Evolutionary conservation across 2,113 vertebrate genomes (phyloP), one percentile per base, ranked within the genome.

Genomic region (Ictalurus punctatus): DNA sequence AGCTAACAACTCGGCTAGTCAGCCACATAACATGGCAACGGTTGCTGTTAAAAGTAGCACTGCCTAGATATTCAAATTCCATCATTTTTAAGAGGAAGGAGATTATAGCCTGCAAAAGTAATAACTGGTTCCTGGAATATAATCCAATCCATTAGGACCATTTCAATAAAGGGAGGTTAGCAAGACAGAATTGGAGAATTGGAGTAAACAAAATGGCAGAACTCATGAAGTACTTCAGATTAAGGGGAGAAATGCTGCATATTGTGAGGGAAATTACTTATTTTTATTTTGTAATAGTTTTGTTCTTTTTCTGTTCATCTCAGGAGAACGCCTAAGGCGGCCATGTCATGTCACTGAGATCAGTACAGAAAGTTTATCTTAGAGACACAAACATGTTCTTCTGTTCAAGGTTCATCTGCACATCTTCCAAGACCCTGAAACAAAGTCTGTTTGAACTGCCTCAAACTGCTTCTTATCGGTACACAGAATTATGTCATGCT

Each of bases 1-100:
- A 21, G 30, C 37, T 84, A 61, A 25, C 74, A 61, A 25, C 74
- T 48, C 44, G 16, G 81, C 52, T 86, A 40, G 58, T 80, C 74
- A 58, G 65, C 52, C 81, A 86, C 71, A 78, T 54, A 69, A 90
- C 84, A 83, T 81, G 80, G 86, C 56, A 16, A 59, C n/a, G 16
- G 30, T 74, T n/a, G 17, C 54, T n/a, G 27, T 54, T 30, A 78
- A 73, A 73, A 73, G 14, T 3, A 37, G 21, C 6, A 16, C 4
- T 30, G n/a, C 65, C 65, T 30, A 30, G 65, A 69, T 30, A n/a
- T 27, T 10, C 34, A 54, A 19, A 54, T 54, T 44, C 37, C 1
- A 14, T 71, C 67, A 17, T 14, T 14, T 67, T 19, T 65, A 65
- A 69, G n/a, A 30, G n/a, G 1, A 30, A 30, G 27, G 27, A 67